Percentiles rank a stretch among this genome's conserved stretches.
phyloP scores from a whole-genome alignment of 1,140 invertebrate species.

The Nomia melanderi region DNA sequence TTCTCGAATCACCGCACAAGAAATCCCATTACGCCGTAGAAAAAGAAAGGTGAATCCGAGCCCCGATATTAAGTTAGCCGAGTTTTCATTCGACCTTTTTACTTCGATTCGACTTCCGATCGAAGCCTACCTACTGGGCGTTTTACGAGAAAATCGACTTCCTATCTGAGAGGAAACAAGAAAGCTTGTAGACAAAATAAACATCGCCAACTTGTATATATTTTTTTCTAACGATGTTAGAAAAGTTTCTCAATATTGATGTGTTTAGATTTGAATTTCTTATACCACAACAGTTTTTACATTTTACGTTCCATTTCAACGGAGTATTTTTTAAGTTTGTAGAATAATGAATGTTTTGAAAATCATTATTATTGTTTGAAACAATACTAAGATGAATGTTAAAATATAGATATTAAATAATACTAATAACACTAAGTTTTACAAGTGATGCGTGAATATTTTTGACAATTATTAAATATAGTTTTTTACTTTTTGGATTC shows the following conservation, averaged over 20 bases:
- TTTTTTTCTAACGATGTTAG: not conserved
- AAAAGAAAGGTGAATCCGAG: constrained; percentile 73
- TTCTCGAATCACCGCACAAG: constrained; percentile 76
- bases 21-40: constrained; percentile 75
- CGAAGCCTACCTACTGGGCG: constrained; percentile 58
- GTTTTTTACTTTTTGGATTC: too few relatives aligned
- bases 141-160: constrained; percentile 61
- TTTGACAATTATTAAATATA: too few relatives aligned
- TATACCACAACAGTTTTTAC: not conserved
- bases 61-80: constrained; percentile 77
- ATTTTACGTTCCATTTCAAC: too few relatives aligned
- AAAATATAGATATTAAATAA: too few relatives aligned
- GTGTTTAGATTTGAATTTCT: not conserved
- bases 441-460: too few relatives aligned
- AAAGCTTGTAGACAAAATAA: constrained; percentile 46
- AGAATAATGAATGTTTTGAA: too few relatives aligned
- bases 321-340: too few relatives aligned
- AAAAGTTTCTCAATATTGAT: not conserved
- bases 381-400: too few relatives aligned
- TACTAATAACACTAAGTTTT: too few relatives aligned
- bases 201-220: constrained; percentile 16
- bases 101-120: constrained; percentile 75
- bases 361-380: too few relatives aligned
- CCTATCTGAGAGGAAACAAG: constrained; percentile 54
- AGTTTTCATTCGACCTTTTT: constrained; percentile 78